Conservation (phyloP, 2,113 vertebrate species). For the Meriones unguiculatus region DNA sequence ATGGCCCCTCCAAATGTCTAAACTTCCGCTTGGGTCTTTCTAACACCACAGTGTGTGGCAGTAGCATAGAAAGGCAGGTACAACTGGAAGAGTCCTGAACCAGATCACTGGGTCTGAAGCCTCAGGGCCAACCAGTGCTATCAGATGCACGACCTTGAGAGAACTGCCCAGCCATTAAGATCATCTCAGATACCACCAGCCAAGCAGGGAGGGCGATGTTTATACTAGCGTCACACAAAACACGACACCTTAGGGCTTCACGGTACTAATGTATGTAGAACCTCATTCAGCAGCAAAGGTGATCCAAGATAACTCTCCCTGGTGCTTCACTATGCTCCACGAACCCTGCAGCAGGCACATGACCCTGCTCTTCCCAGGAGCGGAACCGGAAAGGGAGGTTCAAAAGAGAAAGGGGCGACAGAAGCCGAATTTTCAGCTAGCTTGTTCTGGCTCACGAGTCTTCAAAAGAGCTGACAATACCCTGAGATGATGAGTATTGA, state of each 20-base stretch:
- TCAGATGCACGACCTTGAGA: not conserved
- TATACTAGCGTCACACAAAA: not conserved
- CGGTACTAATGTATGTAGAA: not conserved
- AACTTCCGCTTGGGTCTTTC: not conserved
- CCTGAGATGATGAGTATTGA: not conserved
- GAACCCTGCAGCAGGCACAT: not conserved
- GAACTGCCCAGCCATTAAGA: not conserved
- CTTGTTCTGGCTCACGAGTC: not conserved
- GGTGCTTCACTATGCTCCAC: not conserved
- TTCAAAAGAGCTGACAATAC: not conserved
- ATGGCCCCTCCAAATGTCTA: not conserved
- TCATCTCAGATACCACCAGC: not conserved
- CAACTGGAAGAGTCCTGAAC: not conserved
- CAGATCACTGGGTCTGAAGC: not conserved
- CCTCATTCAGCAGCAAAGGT: not conserved
- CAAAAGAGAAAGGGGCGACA: not conserved
- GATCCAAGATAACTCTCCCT: not conserved
- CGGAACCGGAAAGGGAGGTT: not conserved
- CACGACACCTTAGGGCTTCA: not conserved
- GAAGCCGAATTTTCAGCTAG: not conserved
- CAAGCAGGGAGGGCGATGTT: not conserved
- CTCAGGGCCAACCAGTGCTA: not conserved
- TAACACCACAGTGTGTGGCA: not conserved
- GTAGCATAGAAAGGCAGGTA: not conserved
- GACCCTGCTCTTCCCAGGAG: not conserved